Evolutionary conservation across 2,113 vertebrate species (phyloP), one percentile per base, ranked within the genome.

Genomic region (Megaceryle torquata): DNA sequence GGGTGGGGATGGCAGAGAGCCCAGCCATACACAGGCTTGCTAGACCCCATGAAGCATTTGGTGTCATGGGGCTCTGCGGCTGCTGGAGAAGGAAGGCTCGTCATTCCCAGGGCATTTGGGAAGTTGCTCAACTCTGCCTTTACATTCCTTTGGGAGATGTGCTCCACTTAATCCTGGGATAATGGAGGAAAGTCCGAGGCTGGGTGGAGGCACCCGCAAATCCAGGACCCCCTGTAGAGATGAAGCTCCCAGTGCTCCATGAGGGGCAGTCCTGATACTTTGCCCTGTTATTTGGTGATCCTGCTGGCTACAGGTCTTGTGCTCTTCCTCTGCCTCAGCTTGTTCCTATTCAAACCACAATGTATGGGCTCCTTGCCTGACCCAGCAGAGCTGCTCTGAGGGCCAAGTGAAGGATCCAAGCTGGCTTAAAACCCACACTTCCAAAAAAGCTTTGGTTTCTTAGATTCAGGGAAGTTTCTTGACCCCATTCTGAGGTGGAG

Each of bases 321-420:
- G 2, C 15, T 25, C 35, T 50, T 37, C 4, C 19, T 43, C 43
- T 53, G 12, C 5, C 31, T 60, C 48, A 69, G 21, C 15, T 51
- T 11, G 1, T 25, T 21, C 39, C 19, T 21, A 8, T n/a, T 12
- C 10, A 54, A 26, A 31, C 10, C 60, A 35, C n/a, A 35, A 20
- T 0, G 0, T 9, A 26, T 0, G 0, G 16, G 10, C 6, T 17
- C 26, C 26, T 60, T 0, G 0, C 5, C 19, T 48, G 28, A 24
- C 48, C 31, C 44, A 41, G 77, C 48, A 83, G 28, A 68, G 35
- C 28, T 3, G 14, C 35, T 33, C 37, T 48, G 39, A 26, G 39
- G 22, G 33, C 17, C 65, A 48, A 11, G 60, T 10, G 8, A 56
- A 78, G 56, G 26, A 57, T 24, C 61, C 1, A 0, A 26, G 28